Conservation (phyloP, 2,113 vertebrate genomes). For the Seriola quinqueradiata region DNA sequence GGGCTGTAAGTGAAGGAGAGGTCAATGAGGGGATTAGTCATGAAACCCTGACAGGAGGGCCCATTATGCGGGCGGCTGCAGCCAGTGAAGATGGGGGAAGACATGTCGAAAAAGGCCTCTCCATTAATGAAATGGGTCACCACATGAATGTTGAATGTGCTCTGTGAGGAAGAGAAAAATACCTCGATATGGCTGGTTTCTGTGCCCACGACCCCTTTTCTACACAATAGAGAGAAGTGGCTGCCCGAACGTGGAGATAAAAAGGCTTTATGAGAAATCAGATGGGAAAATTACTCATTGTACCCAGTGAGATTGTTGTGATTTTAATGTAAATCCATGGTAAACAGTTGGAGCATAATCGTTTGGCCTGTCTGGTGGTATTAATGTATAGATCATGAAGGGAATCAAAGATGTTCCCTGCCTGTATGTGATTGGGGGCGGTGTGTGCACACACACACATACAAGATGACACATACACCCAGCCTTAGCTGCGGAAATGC, state of each 20-base stretch:
- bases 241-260: slow-evolving; percentile 29
- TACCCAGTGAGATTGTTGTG: neutral
- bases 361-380: slow-evolving; percentile 1
- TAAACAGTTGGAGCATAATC: slow-evolving; percentile 32
- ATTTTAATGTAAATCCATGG: slow-evolving; percentile 6
- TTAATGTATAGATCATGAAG: slow-evolving; percentile 9
- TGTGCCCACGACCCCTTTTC: slow-evolving; percentile 5
- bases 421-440: neutral
- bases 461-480: slow-evolving; percentile 7
- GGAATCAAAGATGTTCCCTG: slow-evolving; percentile 12
- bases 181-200: slow-evolving; percentile 13
- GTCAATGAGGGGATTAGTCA: slow-evolving; percentile 83
- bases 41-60: slow-evolving; percentile 72
- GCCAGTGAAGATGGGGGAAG: slow-evolving; percentile 48
- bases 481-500: slow-evolving; percentile 5
- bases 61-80: slow-evolving; percentile 65
- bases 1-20: slow-evolving; percentile 71
- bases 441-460: slow-evolving; percentile 8
- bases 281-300: slow-evolving; percentile 21
- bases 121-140: slow-evolving; percentile 83
- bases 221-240: slow-evolving; percentile 45
- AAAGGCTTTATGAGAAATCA: slow-evolving; percentile 36
- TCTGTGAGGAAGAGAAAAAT: slow-evolving; percentile 50
- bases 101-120: slow-evolving; percentile 61
- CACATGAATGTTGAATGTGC: slow-evolving; percentile 81